Base-by-base conservation (phyloP, 2,797 vertebrate species). In the Sciurus carolinensis region DNA sequence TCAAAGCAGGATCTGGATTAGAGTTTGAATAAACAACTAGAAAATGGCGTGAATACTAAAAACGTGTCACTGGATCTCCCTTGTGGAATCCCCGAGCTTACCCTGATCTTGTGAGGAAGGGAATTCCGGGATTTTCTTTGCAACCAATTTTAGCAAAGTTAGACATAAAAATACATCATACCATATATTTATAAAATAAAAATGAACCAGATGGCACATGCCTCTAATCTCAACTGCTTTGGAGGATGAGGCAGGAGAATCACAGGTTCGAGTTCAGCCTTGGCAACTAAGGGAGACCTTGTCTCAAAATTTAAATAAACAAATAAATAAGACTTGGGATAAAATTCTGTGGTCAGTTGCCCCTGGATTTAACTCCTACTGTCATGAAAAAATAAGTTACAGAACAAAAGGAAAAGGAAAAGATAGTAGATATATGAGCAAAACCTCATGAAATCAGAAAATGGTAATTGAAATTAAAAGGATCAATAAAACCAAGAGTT, bases 21-120 rank as follows among this genome's bases (percentile, higher is more conserved):
- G 10, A 66, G 17, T 76, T 87, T 54, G 28, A 30, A 8, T 26
- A 50, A 17, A 13, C 24, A 77, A 17, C 26, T 18, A 24, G 22
- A 44, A 50, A 7, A 52, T 57, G 2, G 7, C 1, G 0, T 33
- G 44, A 22, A 1, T 36, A n/a, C 39, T 11, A 4, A 0, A 14
- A 20, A 75, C 44, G 0, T 9, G 15, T 18, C 10, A 10, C 5
- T 14, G 13, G 20, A 26, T 24, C 9, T 71, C 33, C 2, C 13
- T 42, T 52, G 20, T 3, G 8, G 42, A 77, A n/a, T 66, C 33
- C 66, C n/a, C 15, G 72, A 2, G 3, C 28, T 50, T 44, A 62
- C 42, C 30, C 47, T n/a, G 76, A 72, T 42, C 11, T 5, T 66
- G 14, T 3, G 1, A 47, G 7, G 69, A 52, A 28, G 3, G 2